Evolutionary conservation across 2,113 vertebrate genomes (phyloP), one percentile per base, ranked within the genome.

Genomic region (Lamprologus callipterus): DNA sequence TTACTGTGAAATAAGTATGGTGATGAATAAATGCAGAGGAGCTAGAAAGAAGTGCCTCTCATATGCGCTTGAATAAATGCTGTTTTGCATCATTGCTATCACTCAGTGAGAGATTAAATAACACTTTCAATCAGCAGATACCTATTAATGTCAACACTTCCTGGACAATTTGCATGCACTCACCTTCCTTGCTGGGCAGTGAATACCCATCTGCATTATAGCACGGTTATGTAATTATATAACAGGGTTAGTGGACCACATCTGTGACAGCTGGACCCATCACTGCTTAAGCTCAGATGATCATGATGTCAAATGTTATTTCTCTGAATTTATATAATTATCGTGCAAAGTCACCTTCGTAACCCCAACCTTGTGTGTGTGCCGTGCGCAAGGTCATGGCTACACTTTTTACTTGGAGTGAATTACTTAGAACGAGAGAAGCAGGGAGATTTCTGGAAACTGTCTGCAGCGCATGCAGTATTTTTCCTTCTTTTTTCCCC

Each of bases 191-290:
- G 78, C 49, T 26, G 1, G 84, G 86, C 49, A 1, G 63, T 37
- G 55, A 6, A 63, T 10, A 53, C 68, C 53, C 37, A 55, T 84
- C 88, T 83, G 85, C 86, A 85, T 90, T 83, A 92, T 79, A 85
- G 55, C 83, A 81, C 79, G 28, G 42, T 95, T 95, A 95, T 83
- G 88, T 89, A 96, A 96, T 37, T 79, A 84, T 49, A 31, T 49
- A 51, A 51, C 35, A 88, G 82, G 92, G 93, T 95, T 86, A 94
- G 92, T 93, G 91, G 92, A 94, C 60, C 93, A 92, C 92, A 82
- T 90, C 87, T 82, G 14, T 55, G 26, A 75, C 89, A 92, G 86
- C 88, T 93, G 92, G 87, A 63, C 85, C 1, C 7, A 65, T 83
- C 51, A 13, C 21, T 11, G 17, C 23, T 9, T 40, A 9, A 45